Percentiles rank a stretch among this genome's conserved stretches.
phyloP scores from a whole-genome alignment of 2,797 vertebrate species.

The Diplodus sargus region DNA sequence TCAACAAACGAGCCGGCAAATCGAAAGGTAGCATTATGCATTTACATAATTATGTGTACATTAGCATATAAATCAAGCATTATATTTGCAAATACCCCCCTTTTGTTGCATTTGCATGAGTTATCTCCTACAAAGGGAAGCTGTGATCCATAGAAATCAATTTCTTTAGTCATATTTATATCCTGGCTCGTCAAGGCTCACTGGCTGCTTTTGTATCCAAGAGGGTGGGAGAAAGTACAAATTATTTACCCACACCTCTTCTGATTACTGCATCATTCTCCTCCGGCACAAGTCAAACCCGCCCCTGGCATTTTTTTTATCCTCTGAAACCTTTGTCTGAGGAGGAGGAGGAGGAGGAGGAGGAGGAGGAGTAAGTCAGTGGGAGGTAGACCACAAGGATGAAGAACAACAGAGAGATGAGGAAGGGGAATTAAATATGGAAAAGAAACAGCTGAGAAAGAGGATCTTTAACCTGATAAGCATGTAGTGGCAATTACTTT shows the following conservation, averaged over 20 bases:
- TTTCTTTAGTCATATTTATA: slow-evolving; percentile 79
- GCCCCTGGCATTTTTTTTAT: slow-evolving; percentile 36
- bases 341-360: slow-evolving; percentile 8
- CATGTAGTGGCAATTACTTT: too few relatives aligned
- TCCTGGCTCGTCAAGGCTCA: slow-evolving; percentile 66
- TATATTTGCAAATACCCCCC: slow-evolving; percentile 73
- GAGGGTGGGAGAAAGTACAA: slow-evolving; percentile 14
- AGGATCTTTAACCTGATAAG: too few relatives aligned
- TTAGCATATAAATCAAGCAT: slow-evolving; percentile 84
- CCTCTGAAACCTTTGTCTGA: slow-evolving; percentile 47
- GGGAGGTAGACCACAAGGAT: slow-evolving; percentile 41
- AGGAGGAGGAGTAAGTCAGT: slow-evolving; percentile 34
- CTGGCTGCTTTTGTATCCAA: slow-evolving; percentile 62
- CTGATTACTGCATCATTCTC: slow-evolving; percentile 61
- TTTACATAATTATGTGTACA: slow-evolving; percentile 83
- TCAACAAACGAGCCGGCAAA: slow-evolving; percentile 72
- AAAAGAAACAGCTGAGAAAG: slow-evolving; percentile 29
- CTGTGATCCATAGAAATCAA: slow-evolving; percentile 81
- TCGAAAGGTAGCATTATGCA: slow-evolving; percentile 71
- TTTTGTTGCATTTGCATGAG: slow-evolving; percentile 68
- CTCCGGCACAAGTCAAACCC: slow-evolving; percentile 38
- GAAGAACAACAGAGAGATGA: slow-evolving; percentile 30
- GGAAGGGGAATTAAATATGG: slow-evolving; percentile 31
- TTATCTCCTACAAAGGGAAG: slow-evolving; percentile 71
- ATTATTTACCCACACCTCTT: slow-evolving; percentile 61